Evolutionary conservation across 2,113 vertebrate genomes (phyloP).

Genomic region (Eidolon helvum): DNA sequence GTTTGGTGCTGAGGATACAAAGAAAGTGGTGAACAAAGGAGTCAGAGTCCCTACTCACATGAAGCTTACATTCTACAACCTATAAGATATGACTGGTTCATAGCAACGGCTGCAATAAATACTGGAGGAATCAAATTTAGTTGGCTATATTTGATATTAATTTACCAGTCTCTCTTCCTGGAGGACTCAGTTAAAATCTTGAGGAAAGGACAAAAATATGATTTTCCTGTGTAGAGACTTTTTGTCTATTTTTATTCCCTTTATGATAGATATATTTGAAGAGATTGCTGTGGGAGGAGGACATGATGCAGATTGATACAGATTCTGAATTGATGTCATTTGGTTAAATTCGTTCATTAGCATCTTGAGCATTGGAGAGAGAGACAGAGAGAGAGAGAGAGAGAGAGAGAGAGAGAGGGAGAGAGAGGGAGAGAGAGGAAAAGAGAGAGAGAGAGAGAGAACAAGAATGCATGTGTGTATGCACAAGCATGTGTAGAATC

Average conservation of each 20-base stretch:
- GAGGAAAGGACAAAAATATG: neutral
- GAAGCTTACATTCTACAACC: neutral
- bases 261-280: conserved; percentile 23
- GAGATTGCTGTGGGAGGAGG: neutral
- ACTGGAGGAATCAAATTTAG: neutral
- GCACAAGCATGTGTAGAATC: neutral
- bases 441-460: too few relatives aligned
- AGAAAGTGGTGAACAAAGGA: neutral
- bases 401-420: too few relatives aligned
- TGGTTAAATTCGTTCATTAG: neutral
- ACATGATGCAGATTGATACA: neutral
- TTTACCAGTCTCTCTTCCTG: neutral
- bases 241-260: neutral
- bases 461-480: too few relatives aligned
- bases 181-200: neutral
- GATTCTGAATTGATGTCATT: neutral
- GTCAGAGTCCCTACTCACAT: neutral
- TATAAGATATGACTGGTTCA: neutral
- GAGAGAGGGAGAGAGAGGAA: too few relatives aligned
- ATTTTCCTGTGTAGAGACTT: neutral
- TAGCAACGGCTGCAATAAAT: neutral
- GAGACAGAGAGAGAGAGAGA: too few relatives aligned
- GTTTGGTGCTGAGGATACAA: neutral
- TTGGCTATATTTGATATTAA: neutral
- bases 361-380: neutral